Percentiles rank a stretch among this genome's conserved stretches.
Evolutionary conservation across 1,140 invertebrate species (phyloP).

Genomic region (Diplogasteroides magnus): DNA sequence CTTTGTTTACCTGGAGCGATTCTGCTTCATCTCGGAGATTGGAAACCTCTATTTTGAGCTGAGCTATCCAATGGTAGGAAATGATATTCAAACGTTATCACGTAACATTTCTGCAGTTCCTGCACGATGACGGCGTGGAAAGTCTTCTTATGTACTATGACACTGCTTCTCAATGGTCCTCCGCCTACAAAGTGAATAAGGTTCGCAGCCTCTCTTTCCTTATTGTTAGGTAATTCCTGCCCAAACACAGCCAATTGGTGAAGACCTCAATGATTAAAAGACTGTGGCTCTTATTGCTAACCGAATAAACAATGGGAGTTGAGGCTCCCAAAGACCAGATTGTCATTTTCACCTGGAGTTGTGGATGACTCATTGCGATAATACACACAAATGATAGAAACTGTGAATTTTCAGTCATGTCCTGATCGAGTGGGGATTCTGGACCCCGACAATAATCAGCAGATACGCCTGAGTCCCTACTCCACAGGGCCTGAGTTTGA

Average conservation of each 20-base stretch:
- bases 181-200: not conserved
- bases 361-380: too few relatives aligned
- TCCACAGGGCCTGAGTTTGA: too few relatives aligned
- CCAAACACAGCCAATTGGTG: too few relatives aligned
- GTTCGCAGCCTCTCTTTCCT: too few relatives aligned
- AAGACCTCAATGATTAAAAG: too few relatives aligned
- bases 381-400: too few relatives aligned
- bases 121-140: not conserved
- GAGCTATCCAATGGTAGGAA: not conserved
- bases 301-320: too few relatives aligned
- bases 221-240: too few relatives aligned
- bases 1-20: not conserved
- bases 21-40: not conserved
- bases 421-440: not conserved
- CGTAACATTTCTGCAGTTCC: not conserved
- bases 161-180: not conserved
- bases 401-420: not conserved
- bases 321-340: too few relatives aligned
- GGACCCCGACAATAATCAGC: not conserved
- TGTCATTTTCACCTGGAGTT: too few relatives aligned
- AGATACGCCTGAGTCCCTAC: not conserved
- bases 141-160: not conserved
- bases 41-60: not conserved
- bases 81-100: not conserved
- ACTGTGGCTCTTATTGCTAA: too few relatives aligned